phyloP scores from a whole-genome alignment of 1,140 invertebrate genomes.

The Stegodyphus mimosarum region DNA sequence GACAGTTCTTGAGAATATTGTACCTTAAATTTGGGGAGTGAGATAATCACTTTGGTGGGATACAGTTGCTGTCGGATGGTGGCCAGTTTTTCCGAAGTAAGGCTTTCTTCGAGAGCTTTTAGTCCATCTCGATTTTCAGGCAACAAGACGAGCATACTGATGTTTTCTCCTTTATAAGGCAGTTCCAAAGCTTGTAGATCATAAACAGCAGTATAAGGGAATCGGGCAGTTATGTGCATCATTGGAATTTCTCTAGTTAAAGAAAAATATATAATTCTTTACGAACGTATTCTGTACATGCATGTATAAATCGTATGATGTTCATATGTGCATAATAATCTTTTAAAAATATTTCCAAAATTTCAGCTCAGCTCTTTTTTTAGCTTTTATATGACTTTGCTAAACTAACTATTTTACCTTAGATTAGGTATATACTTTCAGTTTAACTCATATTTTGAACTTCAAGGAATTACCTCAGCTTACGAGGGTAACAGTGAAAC shows the following conservation, averaged over 20 bases:
- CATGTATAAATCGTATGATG: too few relatives aligned
- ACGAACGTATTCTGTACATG: too few relatives aligned
- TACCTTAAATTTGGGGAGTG: conserved; percentile 64
- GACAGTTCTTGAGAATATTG: conserved; percentile 58
- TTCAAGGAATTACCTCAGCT: too few relatives aligned
- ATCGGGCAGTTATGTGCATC: conserved; percentile 22
- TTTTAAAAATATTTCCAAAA: too few relatives aligned
- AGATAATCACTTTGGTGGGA: conserved; percentile 47
- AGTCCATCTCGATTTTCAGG: conserved; percentile 65
- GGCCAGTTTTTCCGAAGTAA: conserved; percentile 71
- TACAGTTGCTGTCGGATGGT: conserved; percentile 16
- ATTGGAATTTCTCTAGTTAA: background rate
- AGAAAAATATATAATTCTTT: background rate
- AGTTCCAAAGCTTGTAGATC: conserved; percentile 66
- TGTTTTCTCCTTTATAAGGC: conserved; percentile 74
- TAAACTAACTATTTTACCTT: too few relatives aligned
- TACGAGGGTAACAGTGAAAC: too few relatives aligned
- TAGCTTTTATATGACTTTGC: too few relatives aligned
- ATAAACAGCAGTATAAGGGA: background rate
- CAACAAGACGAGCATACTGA: conserved; percentile 66
- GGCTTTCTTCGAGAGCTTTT: conserved; percentile 69
- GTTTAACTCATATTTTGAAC: too few relatives aligned
- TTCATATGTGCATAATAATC: too few relatives aligned
- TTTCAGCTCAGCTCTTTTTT: too few relatives aligned
- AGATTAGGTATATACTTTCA: too few relatives aligned